phyloP scores from a whole-genome alignment of 1,140 invertebrate genomes.

The Bicyclus anynana region DNA sequence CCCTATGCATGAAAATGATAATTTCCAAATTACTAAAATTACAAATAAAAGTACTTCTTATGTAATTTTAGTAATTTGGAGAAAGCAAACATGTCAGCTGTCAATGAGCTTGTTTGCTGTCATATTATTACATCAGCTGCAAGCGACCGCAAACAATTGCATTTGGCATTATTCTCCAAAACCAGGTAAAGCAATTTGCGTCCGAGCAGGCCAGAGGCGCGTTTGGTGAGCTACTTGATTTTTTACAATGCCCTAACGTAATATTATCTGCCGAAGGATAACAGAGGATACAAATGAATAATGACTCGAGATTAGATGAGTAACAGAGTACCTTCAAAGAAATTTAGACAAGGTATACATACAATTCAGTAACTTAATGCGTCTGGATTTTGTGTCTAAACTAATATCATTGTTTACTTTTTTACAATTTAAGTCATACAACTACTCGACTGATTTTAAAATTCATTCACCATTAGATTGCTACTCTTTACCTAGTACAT shows the following conservation, averaged over 20 bases:
- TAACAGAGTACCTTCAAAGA: neutral
- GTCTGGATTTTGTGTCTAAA: no score
- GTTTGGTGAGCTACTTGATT: neutral
- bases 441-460: no score
- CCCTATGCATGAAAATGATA: no score
- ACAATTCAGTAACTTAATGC: neutral
- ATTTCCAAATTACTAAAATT: neutral
- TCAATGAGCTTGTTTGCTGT: neutral
- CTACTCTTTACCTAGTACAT: no score
- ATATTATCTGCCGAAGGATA: neutral
- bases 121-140: slow-evolving; percentile 2
- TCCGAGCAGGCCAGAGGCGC: neutral
- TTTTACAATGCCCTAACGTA: neutral
- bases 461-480: no score
- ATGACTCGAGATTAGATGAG: neutral
- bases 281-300: neutral
- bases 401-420: no score
- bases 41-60: neutral
- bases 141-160: slow-evolving; percentile 6
- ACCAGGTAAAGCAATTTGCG: neutral
- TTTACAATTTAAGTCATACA: no score
- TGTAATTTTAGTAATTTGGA: slow-evolving; percentile 26
- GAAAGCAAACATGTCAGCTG: neutral
- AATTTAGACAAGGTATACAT: neutral
- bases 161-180: slow-evolving; percentile 1